These are phyloP conservation scores for Ormia ochracea DNA, from an alignment of 2,888 invertebrate genomes.

Conservation along the genomic window DNA sequence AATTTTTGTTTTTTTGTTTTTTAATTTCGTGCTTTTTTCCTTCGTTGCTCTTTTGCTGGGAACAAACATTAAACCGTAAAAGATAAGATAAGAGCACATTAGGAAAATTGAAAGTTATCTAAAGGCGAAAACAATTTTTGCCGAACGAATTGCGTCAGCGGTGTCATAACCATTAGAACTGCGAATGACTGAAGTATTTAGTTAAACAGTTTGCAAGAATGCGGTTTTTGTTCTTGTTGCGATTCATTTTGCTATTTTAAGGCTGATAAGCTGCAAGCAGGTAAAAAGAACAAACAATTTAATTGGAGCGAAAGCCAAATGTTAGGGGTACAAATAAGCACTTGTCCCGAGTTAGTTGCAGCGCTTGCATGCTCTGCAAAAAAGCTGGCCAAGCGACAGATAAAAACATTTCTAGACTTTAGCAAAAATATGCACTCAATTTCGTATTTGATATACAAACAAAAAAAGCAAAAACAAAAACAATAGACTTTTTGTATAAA, in stretches of 20 bases:
- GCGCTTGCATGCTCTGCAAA: no score
- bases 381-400: no score
- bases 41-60: not conserved
- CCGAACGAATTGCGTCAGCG: constrained; percentile 30
- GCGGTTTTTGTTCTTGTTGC: not conserved
- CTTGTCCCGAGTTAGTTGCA: no score
- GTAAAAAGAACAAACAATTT: not conserved
- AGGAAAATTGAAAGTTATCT: constrained; percentile 49
- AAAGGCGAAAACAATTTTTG: not conserved
- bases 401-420: no score
- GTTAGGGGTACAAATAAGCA: not conserved
- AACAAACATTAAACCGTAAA: not conserved
- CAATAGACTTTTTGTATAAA: no score
- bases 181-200: not conserved
- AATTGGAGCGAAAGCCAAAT: not conserved
- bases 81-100: constrained; percentile 45
- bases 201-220: not conserved
- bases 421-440: no score
- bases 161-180: not conserved
- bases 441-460: no score
- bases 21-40: not conserved
- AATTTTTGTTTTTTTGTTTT: not conserved
- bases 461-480: no score
- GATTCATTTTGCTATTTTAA: not conserved
- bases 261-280: not conserved